A percentile compares a stretch with the other conserved stretches of the same genome.
Evolutionary conservation across 1,140 invertebrate genomes (phyloP).

Genomic region (Doryteuthis pealeii): DNA sequence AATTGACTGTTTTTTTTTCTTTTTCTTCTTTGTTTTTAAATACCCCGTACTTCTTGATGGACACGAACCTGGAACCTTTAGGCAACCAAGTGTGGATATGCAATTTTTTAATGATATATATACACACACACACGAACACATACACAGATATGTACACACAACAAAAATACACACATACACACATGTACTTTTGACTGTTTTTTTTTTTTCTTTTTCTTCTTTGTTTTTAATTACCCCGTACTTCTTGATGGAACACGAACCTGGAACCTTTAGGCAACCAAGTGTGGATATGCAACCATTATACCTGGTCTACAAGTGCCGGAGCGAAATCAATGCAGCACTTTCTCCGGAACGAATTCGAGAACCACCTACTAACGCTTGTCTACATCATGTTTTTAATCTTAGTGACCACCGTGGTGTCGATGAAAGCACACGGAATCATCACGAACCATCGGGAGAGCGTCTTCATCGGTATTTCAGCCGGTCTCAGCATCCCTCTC

Average conservation of each 20-base stretch:
- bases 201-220: no score
- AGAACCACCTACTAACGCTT: conserved; percentile 74
- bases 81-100: no score
- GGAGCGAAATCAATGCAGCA: conserved; percentile 45
- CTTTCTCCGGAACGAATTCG: conserved; percentile 51
- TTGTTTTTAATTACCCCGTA: no score
- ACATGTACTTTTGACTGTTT: not conserved
- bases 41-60: no score
- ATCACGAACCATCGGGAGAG: conserved; percentile 92
- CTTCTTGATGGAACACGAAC: no score
- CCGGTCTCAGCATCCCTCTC: conserved; percentile 77
- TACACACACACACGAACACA: not conserved
- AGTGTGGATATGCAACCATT: conserved; percentile 47
- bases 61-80: no score
- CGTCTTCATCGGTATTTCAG: conserved; percentile 82
- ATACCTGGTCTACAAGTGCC: conserved; percentile 39
- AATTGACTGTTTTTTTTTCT: no score
- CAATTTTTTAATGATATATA: not conserved
- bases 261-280: not conserved
- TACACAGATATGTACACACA: not conserved
- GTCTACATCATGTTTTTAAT: conserved; percentile 82
- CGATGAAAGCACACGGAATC: conserved; percentile 74
- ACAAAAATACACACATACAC: not conserved
- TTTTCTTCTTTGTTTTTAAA: no score
- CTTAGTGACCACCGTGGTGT: conserved; percentile 78